Base-by-base conservation (phyloP, 2,888 invertebrate genomes). In the Rhorus exstirpatorius region DNA sequence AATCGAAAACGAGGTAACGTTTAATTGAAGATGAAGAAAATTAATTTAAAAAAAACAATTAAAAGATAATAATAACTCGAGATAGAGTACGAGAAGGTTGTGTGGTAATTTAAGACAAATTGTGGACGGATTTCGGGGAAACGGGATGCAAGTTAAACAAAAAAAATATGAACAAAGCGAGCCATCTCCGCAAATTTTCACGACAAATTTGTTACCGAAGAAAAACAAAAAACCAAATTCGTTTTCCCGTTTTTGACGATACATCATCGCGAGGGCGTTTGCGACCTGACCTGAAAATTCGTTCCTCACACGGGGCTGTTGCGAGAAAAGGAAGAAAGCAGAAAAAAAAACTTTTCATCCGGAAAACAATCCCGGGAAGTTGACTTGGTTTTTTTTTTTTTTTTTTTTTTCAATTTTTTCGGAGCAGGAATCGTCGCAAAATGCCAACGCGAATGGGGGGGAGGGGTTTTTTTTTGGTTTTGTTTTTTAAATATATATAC, bases 41-140 rank as follows among this genome's bases (percentile, higher is more conserved):
- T 3, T 19, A 65, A 63, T 60, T 19, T n/a, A n/a, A n/a, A n/a
- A n/a, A n/a, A n/a, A n/a, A n/a, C n/a, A n/a, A n/a, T n/a, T n/a
- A n/a, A n/a, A n/a, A n/a, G n/a, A 61, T 61, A 74, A 63, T 31
- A 55, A 41, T 55, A 55, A 60, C 60, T 67, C 72, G 83, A 79
- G 75, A 53, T 81, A 76, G 38, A 38, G 63, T 75, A 81, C 70
- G 80, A 79, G 60, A 83, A 81, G 84, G 81, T 86, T 85, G 84
- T 86, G 83, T 77, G 83, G 77, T 84, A 81, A 83, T 82, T 84
- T 78, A 71, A 70, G 49, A 74, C 49, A 55, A 80, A 80, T 81
- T 68, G 51, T 46, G 46, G 24, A 71, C 72, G 65, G 24, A 70
- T 26, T 65, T 70, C 55, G 38, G 60, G 38, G 58, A 44, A 61